Evolutionary conservation across 2,797 vertebrate species (phyloP).

Genomic region (Clarias platycephalus): DNA sequence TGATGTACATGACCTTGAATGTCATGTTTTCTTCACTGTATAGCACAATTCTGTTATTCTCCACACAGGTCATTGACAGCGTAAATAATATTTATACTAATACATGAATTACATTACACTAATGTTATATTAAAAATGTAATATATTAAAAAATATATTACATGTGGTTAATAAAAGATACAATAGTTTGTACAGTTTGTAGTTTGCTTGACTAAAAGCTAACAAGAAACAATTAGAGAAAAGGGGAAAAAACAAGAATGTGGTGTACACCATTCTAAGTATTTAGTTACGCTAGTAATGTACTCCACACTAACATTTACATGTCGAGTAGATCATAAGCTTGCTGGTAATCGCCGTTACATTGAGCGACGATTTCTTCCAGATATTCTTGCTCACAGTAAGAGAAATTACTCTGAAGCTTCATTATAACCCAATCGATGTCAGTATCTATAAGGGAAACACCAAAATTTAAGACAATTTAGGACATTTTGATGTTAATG

Average conservation of each 20-base stretch:
- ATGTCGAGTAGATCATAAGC: conserved; percentile 60
- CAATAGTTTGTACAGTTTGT: background rate
- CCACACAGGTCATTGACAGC: background rate
- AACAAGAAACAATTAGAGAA: background rate
- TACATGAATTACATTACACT: background rate
- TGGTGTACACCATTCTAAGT: background rate
- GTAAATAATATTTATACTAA: too few relatives aligned
- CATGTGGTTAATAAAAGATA: background rate
- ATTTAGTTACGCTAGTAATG: background rate
- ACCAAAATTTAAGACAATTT: conserved; percentile 40
- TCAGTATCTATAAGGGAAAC: conserved; percentile 53
- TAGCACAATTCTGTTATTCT: background rate
- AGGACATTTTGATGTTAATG: background rate
- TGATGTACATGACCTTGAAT: background rate
- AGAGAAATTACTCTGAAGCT: conserved; percentile 63
- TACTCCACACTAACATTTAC: conserved; percentile 18
- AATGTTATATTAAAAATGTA: background rate
- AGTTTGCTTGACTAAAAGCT: background rate
- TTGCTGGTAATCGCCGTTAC: conserved; percentile 62
- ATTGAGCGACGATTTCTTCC: conserved; percentile 69
- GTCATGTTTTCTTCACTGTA: background rate
- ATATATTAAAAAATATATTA: background rate
- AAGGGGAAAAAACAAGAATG: background rate
- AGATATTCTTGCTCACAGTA: conserved; percentile 57
- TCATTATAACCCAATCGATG: conserved; percentile 62